Evolutionary conservation across 2,113 vertebrate species (phyloP).

Genomic region (Phalacrocorax carbo): DNA sequence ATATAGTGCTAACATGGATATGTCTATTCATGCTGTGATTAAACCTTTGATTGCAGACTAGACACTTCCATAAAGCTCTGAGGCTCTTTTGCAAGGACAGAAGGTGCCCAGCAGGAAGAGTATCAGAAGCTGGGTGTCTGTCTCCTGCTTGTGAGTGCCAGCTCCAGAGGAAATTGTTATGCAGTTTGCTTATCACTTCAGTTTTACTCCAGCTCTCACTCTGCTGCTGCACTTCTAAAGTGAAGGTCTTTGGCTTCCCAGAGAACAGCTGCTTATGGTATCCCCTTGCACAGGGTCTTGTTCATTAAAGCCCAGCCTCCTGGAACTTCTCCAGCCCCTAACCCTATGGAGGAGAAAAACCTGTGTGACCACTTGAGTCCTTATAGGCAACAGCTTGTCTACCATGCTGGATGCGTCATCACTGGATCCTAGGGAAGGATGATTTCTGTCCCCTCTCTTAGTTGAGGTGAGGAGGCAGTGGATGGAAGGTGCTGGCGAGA

Average conservation of each 20-base stretch:
- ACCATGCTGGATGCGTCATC: not conserved
- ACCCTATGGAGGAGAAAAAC: not conserved
- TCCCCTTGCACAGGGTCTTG: not conserved
- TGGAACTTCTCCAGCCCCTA: not conserved
- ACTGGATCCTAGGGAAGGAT: not conserved
- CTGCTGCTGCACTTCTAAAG: not conserved
- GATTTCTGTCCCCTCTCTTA: not conserved
- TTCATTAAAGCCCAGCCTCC: not conserved
- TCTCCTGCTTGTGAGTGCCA: not conserved
- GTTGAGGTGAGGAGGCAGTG: not conserved
- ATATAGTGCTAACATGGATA: not conserved
- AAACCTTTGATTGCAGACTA: constrained; percentile 17
- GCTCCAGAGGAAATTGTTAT: not conserved
- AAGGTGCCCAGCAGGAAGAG: constrained; percentile 17
- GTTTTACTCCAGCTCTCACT: not conserved
- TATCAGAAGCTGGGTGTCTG: constrained; percentile 33
- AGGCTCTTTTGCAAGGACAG: constrained; percentile 17
- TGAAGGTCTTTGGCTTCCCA: not conserved
- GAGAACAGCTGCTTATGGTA: not conserved
- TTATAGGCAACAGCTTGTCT: not conserved
- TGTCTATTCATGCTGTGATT: not conserved
- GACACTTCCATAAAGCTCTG: not conserved
- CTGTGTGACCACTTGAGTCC: not conserved
- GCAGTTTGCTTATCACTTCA: not conserved
- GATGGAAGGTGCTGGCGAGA: not conserved